Evolutionary conservation across 2,113 vertebrate species (phyloP), one percentile per base, ranked within the genome.

Genomic region (Sapajus apella): DNA sequence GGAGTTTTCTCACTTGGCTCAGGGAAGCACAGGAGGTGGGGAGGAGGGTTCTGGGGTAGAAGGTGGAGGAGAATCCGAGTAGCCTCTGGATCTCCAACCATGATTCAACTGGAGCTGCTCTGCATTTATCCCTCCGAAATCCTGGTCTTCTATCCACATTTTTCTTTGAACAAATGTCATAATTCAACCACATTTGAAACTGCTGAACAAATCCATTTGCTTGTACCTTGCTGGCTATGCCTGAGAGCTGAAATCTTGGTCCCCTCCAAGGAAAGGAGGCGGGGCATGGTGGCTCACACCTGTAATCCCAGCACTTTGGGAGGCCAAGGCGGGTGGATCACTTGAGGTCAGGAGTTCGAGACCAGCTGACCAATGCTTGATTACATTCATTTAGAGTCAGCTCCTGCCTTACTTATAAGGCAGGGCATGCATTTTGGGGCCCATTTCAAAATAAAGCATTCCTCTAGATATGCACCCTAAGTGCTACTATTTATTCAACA

Each of bases 221-320:
- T 37, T 8, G 13, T 6, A n/a, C 21, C 17, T 25, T 27, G 5
- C 5, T 3, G 27, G 30, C 66, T n/a, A 0, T 70, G 2, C 7
- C 32, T 10, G 35, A 6, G 32, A 61, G 21, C n/a, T 50, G 83
- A 21, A 32, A 11, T 45, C 45, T 68, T 76, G 17, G 13, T 30
- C 55, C 8, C 37, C 43, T 37, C 21, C 45, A 52, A 52, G 16
- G 52, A 52, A 52, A 52, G 52, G 52, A 52, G 52, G 52, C 16
- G 16, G 17, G 52, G 52, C 52, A 1, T 1, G 5, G 52, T 52
- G 52, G 5, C 52, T 52, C 16, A 52, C 52, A 52, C 52, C 16
- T 52, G 52, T 52, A 52, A 52, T 52, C 52, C 16, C 16, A 52
- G 52, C 52, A 52, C 52, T 52, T 52, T 52, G 52, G 52, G 52